Percentiles rank a stretch among this genome's conserved stretches.
These are phyloP conservation scores for Hydrozoanthus tunicans DNA, from an alignment of 64 coral and sea anemone species.

Conservation along the genomic window DNA sequence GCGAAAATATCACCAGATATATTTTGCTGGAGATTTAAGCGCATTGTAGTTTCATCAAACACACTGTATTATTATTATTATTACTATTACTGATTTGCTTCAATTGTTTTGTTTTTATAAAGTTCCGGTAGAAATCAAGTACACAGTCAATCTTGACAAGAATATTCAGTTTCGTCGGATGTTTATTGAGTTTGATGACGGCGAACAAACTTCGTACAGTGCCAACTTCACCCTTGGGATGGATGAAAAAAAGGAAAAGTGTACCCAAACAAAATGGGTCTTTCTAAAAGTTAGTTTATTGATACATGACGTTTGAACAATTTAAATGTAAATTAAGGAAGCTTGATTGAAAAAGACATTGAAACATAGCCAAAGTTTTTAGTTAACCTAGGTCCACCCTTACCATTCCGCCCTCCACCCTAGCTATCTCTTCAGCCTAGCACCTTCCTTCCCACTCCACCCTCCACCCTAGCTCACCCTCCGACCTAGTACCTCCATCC, in stretches of 20 bases:
- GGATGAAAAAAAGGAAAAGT: background rate
- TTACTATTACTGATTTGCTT: too few species aligned
- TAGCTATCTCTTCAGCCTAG: too few species aligned
- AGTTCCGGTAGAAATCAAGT: constrained; percentile 11
- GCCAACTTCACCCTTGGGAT: constrained; percentile 16
- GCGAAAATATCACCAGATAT: too few species aligned
- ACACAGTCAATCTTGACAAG: constrained; percentile 29
- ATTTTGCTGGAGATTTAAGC: too few species aligned
- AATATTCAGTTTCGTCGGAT: constrained; percentile 2
- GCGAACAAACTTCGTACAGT: constrained; percentile 12
- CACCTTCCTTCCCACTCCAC: too few species aligned
- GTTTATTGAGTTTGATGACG: constrained; percentile 15
- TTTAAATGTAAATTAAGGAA: background rate
- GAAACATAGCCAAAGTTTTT: background rate
- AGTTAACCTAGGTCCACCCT: background rate
- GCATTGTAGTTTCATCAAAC: too few species aligned
- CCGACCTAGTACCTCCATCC: too few species aligned
- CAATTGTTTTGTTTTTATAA: background rate
- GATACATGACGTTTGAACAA: background rate
- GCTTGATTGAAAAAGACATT: background rate
- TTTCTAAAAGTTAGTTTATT: constrained; percentile 3
- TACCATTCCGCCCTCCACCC: too few species aligned
- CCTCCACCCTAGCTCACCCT: too few species aligned
- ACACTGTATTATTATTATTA: too few species aligned
- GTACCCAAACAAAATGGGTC: background rate